phyloP scores from a whole-genome alignment of 2,113 vertebrate genomes.

The Lepidothrix coronata region DNA sequence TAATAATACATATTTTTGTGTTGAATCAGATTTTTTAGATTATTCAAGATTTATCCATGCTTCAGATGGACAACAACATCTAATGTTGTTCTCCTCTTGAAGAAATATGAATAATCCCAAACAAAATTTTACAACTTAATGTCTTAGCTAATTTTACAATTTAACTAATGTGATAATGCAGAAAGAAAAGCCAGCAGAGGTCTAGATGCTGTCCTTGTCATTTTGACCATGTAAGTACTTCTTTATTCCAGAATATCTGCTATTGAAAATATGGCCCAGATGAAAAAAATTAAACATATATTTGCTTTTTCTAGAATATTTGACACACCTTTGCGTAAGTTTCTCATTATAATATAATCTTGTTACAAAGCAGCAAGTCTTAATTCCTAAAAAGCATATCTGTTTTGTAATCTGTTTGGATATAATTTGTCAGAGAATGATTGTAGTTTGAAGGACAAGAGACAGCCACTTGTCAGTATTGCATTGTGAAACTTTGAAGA shows the following conservation, averaged over 20 bases:
- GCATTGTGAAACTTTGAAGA: not conserved
- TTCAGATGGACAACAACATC: not conserved
- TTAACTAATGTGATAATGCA: not conserved
- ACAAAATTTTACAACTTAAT: not conserved
- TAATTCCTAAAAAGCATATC: not conserved
- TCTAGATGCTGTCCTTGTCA: not conserved
- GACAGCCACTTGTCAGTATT: constrained; percentile 14
- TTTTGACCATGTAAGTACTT: not conserved
- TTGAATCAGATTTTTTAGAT: not conserved
- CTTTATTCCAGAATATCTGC: not conserved
- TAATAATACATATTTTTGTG: not conserved
- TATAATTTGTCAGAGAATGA: not conserved
- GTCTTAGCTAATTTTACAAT: not conserved
- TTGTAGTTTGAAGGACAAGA: not conserved
- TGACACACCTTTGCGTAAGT: not conserved
- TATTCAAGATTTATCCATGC: not conserved
- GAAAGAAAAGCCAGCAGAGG: not conserved
- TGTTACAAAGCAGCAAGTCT: not conserved
- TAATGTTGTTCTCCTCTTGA: not conserved
- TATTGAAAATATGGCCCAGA: not conserved
- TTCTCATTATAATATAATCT: not conserved
- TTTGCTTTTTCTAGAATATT: not conserved
- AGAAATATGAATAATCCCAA: not conserved
- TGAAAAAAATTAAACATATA: not conserved
- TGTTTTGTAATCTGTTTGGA: not conserved